Conservation (phyloP, 2,797 vertebrate genomes). For the Hapalemur alaotrensis region DNA sequence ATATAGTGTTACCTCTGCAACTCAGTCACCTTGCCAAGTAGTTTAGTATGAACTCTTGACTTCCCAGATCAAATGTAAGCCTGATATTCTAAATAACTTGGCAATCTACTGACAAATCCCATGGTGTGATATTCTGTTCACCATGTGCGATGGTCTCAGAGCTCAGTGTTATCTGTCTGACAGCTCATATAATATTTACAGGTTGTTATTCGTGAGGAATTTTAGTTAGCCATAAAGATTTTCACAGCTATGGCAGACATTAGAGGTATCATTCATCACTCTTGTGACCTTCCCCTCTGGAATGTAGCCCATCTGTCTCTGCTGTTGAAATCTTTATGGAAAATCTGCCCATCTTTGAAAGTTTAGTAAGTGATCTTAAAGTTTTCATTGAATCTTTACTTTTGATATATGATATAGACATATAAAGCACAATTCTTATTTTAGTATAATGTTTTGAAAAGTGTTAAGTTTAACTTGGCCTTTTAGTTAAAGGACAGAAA, state of each 20-base stretch:
- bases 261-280: constrained; percentile 65
- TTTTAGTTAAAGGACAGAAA: constrained; percentile 65
- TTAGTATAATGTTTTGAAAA: constrained; percentile 58
- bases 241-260: constrained; percentile 61
- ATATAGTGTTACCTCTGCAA: constrained; percentile 10
- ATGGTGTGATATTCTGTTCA: constrained; percentile 11
- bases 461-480: constrained; percentile 59
- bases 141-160: constrained; percentile 43
- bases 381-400: constrained; percentile 63
- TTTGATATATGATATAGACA: constrained; percentile 55
- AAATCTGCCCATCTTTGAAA: constrained; percentile 64
- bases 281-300: constrained; percentile 43
- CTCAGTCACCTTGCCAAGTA: constrained; percentile 48
- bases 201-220: constrained; percentile 70
- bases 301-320: constrained; percentile 56
- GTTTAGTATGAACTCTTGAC: constrained; percentile 61
- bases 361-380: constrained; percentile 67
- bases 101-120: constrained; percentile 57
- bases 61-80: constrained; percentile 67
- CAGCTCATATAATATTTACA: constrained; percentile 68
- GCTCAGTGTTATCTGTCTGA: constrained; percentile 65
- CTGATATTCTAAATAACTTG: constrained; percentile 47
- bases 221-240: constrained; percentile 75
- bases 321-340: constrained; percentile 71
- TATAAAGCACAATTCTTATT: constrained; percentile 39